Base-by-base conservation (phyloP, 2,888 invertebrate genomes). In the Callyntrura guangdongensis region DNA sequence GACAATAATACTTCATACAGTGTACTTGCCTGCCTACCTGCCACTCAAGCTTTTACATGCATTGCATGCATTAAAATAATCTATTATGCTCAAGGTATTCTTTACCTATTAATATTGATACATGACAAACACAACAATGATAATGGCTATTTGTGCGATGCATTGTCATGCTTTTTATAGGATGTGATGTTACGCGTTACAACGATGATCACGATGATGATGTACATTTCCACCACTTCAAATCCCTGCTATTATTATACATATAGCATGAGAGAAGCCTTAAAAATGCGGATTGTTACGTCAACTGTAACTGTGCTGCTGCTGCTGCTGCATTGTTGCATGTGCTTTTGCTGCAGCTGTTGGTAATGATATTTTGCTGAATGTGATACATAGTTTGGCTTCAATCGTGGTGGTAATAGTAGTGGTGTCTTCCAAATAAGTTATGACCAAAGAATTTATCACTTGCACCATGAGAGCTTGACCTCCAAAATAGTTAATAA, bases 381-480 rank as follows among this genome's bases (percentile, higher is more conserved):
- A 2, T 36, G 36, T 36, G 36, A 36, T 36, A 36, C 14, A 22
- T 56, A 61, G 61, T 61, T 61, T 61, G 61, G 61, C 61, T 36
- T 36, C 36, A 36, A 36, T 36, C 36, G 6, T 61, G 22, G n/a
- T 22, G 61, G 61, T 74, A 6, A 6, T 36, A 36, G 36, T 36
- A 36, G 61, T 74, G 22, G 72, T 88, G 74, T 47, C 47, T 84
- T 61, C 84, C 89, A 89, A 89, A 89, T 89, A 89, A 77, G 84
- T 84, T 61, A 83, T 74, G 84, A 74, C 84, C 83, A 84, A 84
- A 84, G 74, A 56, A 84, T 83, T 84, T 89, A 89, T 89, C 83
- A 89, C 89, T 89, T 89, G 83, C 89, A 84, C 89, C 89, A 89
- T 89, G 84, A 89, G 83, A 89, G 84, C 84, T 61, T 89, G 89